Conservation (phyloP, 2,113 vertebrate species). For the Accipiter virgatus region DNA sequence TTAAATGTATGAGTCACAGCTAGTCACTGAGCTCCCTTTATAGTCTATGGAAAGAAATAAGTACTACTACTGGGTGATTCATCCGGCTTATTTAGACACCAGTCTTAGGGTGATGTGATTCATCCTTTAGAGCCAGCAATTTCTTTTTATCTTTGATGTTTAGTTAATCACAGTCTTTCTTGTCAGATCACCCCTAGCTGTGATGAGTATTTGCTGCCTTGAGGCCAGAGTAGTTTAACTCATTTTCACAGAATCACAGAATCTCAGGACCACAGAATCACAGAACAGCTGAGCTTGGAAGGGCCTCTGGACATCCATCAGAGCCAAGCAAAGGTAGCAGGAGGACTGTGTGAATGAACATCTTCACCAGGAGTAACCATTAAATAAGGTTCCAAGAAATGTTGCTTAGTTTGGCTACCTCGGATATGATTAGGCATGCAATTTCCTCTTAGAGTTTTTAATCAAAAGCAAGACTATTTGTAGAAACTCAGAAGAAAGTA, state of each 20-base stretch:
- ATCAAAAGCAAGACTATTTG: not conserved
- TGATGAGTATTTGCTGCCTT: not conserved
- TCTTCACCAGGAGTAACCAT: not conserved
- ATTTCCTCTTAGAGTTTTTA: not conserved
- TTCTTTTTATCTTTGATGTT: not conserved
- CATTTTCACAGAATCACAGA: not conserved
- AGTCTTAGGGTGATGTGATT: not conserved
- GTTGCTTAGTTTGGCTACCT: not conserved
- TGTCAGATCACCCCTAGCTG: not conserved
- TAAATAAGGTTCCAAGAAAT: not conserved
- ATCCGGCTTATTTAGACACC: not conserved
- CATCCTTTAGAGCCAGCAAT: not conserved
- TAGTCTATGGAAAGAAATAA: not conserved
- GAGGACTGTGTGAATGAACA: not conserved
- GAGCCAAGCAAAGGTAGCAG: not conserved
- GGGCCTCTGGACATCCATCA: not conserved
- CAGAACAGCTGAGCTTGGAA: not conserved
- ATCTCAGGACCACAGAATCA: not conserved
- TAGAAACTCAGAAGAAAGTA: not conserved
- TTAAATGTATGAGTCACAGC: not conserved
- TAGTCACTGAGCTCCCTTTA: not conserved
- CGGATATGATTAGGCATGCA: not conserved
- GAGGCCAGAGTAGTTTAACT: not conserved
- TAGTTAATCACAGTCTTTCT: not conserved
- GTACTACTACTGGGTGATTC: not conserved